Base-by-base conservation (phyloP, 2,797 vertebrate species). In the Natrix natrix region DNA sequence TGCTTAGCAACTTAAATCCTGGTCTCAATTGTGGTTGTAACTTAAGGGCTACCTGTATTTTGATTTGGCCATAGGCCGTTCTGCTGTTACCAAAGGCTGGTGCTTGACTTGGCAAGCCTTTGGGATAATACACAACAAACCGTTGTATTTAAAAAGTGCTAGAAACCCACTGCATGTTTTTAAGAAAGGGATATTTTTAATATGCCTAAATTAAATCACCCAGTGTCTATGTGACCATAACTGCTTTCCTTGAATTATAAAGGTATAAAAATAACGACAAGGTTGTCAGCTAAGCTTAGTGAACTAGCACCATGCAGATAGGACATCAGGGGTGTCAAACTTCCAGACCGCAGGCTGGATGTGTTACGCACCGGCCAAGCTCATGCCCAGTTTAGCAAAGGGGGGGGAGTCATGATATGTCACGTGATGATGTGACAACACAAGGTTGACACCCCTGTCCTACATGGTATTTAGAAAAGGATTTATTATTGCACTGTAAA, bases 71-170 rank as follows among this genome's bases (percentile, higher is more conserved):
- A 94, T 37, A 94, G 95, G 87, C 88, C 3, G 26, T 90, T 63
- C 32, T 91, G 93, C 86, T 92, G 7, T 90, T 78, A 93, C 96
- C 96, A 97, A 96, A 91, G 28, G 93, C 94, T 22, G 95, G 95
- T 92, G 94, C 94, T 93, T 52, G 17, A 92, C 93, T 93, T 96
- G 94, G 94, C 97, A 96, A 28, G 5, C 59, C 74, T 43, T 87
- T 91, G 89, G 7, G 0, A 86, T 57, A 90, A 48, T 90, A 93
- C 91, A 95, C 95, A 90, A 56, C 22, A 56, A 93, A 95, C 93
- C 95, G 93, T 95, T 94, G 89, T 93, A 20, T 92, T 94, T n/a
- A 87, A 93, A 60, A 43, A 37, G 59, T 57, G 0, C 0, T 6
- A 86, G 28, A 13, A 78, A 28, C 14, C 56, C 0, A 1, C 87